Base-by-base conservation (phyloP, 1,140 invertebrate species). In the Charaxes varanes region DNA sequence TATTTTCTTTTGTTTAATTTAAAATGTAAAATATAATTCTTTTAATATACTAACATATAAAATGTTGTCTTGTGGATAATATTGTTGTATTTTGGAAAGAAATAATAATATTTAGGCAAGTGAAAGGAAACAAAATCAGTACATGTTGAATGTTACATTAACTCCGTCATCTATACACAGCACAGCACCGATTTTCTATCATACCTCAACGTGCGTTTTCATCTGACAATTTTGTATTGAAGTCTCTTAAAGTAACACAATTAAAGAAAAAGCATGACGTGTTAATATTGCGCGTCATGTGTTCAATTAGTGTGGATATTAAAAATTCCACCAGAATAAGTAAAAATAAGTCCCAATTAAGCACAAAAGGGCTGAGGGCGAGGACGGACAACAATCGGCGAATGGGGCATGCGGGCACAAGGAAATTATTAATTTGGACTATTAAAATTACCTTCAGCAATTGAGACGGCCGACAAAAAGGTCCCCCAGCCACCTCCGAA, bases 361-460 rank as follows among this genome's bases (percentile, higher is more conserved):
- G 53, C 40, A 63, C 63, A 63, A 67, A 62, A 56, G 57, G 55
- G 54, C 55, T 55, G 41, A 53, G 52, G 48, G 53, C 41, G 41
- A 53, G 52, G 48, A 51, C 41, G 48, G 31, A 48, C 53, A 49
- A 62, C 60, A 53, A 41, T 52, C 55, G 37, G 47, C 27, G 31
- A 47, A 45, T 31, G 51, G 38, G 47, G 33, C 51, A 63, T 64
- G 61, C 61, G 63, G 60, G 52, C 37, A 35, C 32, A 38, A 63
- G 63, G 63, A 66, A 66, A 66, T 66, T 66, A 66, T 66, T 66
- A 66, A 66, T 66, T 65, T 66, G 51, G 51, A 49, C 48, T 51
- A 62, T 66, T 63, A 66, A 63, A 61, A 61, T 61, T 61, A 66
- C 63, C 63, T 66, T 55, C 38, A 34, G 53, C 57, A 63, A 63